phyloP scores from a whole-genome alignment of 2,797 vertebrate genomes.

The Sorex maritimensis region DNA sequence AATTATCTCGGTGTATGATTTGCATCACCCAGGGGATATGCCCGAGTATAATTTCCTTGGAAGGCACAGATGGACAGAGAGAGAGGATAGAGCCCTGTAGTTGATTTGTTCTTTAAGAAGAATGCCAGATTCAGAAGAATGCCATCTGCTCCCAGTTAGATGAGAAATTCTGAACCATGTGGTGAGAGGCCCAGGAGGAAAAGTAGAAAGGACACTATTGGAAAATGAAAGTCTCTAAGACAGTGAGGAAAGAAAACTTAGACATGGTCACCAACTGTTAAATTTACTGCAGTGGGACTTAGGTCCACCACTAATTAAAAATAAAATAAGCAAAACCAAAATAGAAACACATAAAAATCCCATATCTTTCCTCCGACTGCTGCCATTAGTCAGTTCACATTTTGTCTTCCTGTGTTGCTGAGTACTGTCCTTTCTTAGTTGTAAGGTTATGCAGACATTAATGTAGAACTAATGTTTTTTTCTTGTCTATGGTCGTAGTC shows the following conservation, averaged over 20 bases:
- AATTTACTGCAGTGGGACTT: not conserved
- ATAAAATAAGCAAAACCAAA: conserved; percentile 47
- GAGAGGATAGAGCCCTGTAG: not conserved
- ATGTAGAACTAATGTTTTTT: not conserved
- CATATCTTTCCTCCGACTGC: not conserved
- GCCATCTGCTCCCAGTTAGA: conserved; percentile 54
- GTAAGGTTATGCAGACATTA: conserved; percentile 35
- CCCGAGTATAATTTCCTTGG: conserved; percentile 46
- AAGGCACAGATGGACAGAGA: conserved; percentile 38
- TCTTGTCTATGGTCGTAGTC: not conserved
- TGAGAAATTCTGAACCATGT: conserved; percentile 50
- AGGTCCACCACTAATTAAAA: conserved; percentile 10
- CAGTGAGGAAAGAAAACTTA: not conserved
- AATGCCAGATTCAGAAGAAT: conserved; percentile 32
- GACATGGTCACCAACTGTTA: not conserved
- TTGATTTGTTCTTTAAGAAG: conserved; percentile 64
- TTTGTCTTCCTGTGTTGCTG: conserved; percentile 44
- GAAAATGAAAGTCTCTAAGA: conserved; percentile 27
- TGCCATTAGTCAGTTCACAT: conserved; percentile 33
- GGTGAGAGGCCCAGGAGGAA: conserved; percentile 37
- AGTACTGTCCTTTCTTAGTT: conserved; percentile 36
- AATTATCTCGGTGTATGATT: conserved; percentile 11
- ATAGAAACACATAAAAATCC: not conserved
- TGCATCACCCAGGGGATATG: not conserved
- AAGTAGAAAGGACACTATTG: not conserved